Base-by-base conservation (phyloP, 2,888 invertebrate species). In the Chirona hameri region DNA sequence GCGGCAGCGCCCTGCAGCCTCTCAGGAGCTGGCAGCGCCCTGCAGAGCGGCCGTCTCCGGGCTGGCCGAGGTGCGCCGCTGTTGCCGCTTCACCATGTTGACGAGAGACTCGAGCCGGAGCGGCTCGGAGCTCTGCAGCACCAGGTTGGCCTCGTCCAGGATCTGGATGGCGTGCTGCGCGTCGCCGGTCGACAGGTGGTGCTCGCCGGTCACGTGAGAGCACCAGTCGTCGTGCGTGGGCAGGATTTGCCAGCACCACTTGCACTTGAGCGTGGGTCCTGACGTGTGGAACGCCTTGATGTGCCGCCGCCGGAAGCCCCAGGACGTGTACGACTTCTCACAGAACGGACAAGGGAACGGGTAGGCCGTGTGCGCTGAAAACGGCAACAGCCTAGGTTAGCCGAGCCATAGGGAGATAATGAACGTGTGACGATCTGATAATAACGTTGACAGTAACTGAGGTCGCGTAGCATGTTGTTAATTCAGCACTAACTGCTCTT, bases 261-360 rank as follows among this genome's bases (percentile, higher is more conserved):
- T 87, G 84, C 86, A 87, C 12, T 85, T 84, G 39, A 87, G 83
- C 60, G 85, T 83, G 39, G 86, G 85, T 21, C 46, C 79, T 82
- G 86, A 87, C 88, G 87, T 89, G 86, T 92, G 92, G 81, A 91
- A 89, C 5, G 91, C 91, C 86, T 91, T 92, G 72, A 92, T 91
- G 87, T 92, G 92, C 84, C 92, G 89, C 85, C 92, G 88, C 57
- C 92, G 88, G 84, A 91, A 92, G 0, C 92, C 92, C 92, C 92
- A 92, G 83, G 91, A 91, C 85, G 91, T 91, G 87, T 92, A 92
- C 9, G 91, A 90, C 79, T 91, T 89, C 27, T 91, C 90, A 86
- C 92, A 92, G 86, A 92, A 92, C 0, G 92, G 92, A 83, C 92
- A 92, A 0, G 92, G 91, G 85, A 91, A 92, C 29, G 91, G 69